These are phyloP conservation scores for Trichonephila inaurata DNA, from an alignment of 1,140 invertebrate species.

Conservation along the genomic window DNA sequence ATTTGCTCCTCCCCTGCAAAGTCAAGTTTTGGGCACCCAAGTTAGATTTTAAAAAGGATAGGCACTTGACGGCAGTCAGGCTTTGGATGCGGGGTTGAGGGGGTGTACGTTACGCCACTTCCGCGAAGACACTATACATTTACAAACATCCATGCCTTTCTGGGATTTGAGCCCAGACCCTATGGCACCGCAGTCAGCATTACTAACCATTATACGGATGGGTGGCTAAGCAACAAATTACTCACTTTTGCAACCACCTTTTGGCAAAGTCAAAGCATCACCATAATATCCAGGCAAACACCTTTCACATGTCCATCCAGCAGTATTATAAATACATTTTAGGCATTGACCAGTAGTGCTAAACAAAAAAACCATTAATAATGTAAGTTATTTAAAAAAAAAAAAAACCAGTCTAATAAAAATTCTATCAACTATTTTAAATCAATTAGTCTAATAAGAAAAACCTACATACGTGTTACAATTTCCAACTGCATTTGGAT, in stretches of 20 bases:
- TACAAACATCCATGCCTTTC: too few relatives aligned
- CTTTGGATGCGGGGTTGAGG: too few relatives aligned
- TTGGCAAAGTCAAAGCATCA: conserved; percentile 90
- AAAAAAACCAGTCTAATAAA: background rate
- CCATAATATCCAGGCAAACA: conserved; percentile 94
- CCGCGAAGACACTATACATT: too few relatives aligned
- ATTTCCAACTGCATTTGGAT: conserved; percentile 86
- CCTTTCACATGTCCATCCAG: conserved; percentile 89
- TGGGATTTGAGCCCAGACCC: too few relatives aligned
- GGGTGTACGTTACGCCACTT: too few relatives aligned
- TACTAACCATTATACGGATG: too few relatives aligned
- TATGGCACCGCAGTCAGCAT: too few relatives aligned
- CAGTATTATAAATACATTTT: conserved; percentile 98
- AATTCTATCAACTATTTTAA: background rate
- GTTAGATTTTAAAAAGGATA: too few relatives aligned
- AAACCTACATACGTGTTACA: conserved; percentile 85
- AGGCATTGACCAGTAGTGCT: conserved; percentile 92
- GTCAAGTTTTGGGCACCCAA: too few relatives aligned
- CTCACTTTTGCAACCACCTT: conserved; percentile 91
- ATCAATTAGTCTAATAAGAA: background rate
- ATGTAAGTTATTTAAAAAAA: background rate
- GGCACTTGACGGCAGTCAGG: too few relatives aligned
- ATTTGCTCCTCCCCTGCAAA: too few relatives aligned
- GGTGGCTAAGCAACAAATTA: background rate
- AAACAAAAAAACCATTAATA: background rate